These are phyloP conservation scores for Ichneumoninae sp. DNA, from an alignment of 2,888 invertebrate genomes.

Conservation along the genomic window DNA sequence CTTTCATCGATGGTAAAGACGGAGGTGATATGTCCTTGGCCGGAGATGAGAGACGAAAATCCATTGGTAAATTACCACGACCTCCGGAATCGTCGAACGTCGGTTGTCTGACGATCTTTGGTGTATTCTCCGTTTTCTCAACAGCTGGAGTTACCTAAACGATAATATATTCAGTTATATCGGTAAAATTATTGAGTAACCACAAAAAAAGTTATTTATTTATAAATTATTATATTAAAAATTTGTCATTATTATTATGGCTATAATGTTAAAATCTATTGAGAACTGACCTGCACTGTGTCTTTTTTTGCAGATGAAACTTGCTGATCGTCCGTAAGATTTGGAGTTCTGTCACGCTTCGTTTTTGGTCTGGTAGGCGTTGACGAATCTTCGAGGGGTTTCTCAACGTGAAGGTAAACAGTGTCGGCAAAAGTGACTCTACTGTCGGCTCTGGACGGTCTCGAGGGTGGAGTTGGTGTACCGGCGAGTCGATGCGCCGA, in stretches of 20 bases:
- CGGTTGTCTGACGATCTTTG: slow-evolving; percentile 68
- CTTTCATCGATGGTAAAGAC: slow-evolving; percentile 68
- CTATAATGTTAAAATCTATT: not conserved
- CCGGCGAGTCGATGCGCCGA: slow-evolving; percentile 77
- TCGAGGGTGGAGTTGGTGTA: slow-evolving; percentile 62
- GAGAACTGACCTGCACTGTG: slow-evolving; percentile 43
- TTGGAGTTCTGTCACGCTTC: slow-evolving; percentile 63
- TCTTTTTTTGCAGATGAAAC: slow-evolving; percentile 45
- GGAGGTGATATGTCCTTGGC: slow-evolving; percentile 74
- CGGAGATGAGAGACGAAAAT: slow-evolving; percentile 63
- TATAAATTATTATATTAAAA: not conserved
- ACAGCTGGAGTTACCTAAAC: slow-evolving; percentile 32
- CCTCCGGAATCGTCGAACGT: slow-evolving; percentile 71
- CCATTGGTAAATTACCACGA: slow-evolving; percentile 63
- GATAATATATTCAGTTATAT: not conserved
- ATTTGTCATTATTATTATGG: not conserved
- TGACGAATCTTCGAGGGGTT: slow-evolving; percentile 67
- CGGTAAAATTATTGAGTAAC: not conserved
- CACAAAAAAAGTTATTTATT: not conserved
- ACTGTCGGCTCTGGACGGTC: slow-evolving; percentile 80
- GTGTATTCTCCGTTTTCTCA: slow-evolving; percentile 56
- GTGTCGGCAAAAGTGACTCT: slow-evolving; percentile 81
- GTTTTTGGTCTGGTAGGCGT: slow-evolving; percentile 74
- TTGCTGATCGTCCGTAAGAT: slow-evolving; percentile 37
- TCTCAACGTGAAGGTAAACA: slow-evolving; percentile 71